Evolutionary conservation across 2,797 vertebrate genomes (phyloP), one percentile per base, ranked within the genome.

Genomic region (Neostethus bicornis): DNA sequence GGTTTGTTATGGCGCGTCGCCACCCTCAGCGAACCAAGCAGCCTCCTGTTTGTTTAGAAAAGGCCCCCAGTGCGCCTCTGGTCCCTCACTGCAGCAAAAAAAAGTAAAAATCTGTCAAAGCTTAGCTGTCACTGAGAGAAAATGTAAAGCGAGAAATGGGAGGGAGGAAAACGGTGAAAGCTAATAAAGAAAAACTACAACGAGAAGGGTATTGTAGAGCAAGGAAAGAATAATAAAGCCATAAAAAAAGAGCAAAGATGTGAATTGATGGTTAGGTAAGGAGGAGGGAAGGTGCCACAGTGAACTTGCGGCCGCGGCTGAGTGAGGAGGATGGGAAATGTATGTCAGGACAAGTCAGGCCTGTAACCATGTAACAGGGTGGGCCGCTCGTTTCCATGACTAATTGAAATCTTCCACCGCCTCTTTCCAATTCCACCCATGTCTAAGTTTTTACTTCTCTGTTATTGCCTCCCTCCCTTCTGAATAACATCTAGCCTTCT

Each of bases 11-110:
- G 84, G 80, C 73, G 67, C 70, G 82, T 75, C 73, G 75, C 84
- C 84, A 85, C 79, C 70, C 84, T 78, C 90, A 47, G 81, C 70
- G 51, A 79, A 83, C 81, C 80, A 62, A 81, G 79, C 92, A 89
- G 94, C 94, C 93, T 94, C 70, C 63, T 86, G 77, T 88, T 89
- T 87, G 79, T 88, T 88, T 88, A 75, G 77, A 83, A 79, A 85
- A 83, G 81, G 73, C 67, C 66, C 90, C 91, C 83, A 25, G 73
- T 80, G 80, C 85, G 75, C 53, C 61, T 62, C 72, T 70, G 75
- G 66, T 82, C 57, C 62, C 67, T 75, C 24, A 17, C 73, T 35
- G 57, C 63, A 54, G 77, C 37, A 21, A 61, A 59, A 51, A 73
- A 79, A 80, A 32, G 70, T 59, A 76, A 75, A 80, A 80, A 79